Evolutionary conservation across 2,797 vertebrate species (phyloP).

Genomic region (Triplophysa bombifrons): DNA sequence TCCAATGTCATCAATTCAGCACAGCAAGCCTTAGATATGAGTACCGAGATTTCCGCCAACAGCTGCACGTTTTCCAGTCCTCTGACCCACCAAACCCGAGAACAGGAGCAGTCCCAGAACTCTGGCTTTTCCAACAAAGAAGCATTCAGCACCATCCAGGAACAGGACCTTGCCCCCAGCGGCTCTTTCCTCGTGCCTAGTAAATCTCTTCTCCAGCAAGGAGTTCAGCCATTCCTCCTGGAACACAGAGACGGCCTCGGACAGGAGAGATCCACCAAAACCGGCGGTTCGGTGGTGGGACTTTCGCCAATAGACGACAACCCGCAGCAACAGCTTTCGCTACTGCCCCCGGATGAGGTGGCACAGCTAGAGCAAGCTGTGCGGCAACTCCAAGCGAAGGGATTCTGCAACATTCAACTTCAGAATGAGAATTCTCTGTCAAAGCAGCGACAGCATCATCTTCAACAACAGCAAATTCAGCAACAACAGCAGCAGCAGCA

Average conservation of each 20-base stretch:
- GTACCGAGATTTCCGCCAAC: slow-evolving; percentile 77
- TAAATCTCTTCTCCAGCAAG: slow-evolving; percentile 86
- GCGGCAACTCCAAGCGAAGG: slow-evolving; percentile 91
- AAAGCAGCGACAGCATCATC: slow-evolving; percentile 85
- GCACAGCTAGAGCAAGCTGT: slow-evolving; percentile 93
- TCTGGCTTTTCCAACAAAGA: slow-evolving; percentile 83
- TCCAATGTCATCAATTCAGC: slow-evolving; percentile 80
- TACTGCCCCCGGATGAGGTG: slow-evolving; percentile 86
- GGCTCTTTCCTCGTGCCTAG: slow-evolving; percentile 82
- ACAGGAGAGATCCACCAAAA: slow-evolving; percentile 79
- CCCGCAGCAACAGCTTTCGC: slow-evolving; percentile 80
- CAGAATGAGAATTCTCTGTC: slow-evolving; percentile 85
- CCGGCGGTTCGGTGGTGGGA: slow-evolving; percentile 78
- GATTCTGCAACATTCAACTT: slow-evolving; percentile 85
- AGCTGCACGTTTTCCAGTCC: slow-evolving; percentile 79
- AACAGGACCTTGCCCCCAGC: slow-evolving; percentile 85
- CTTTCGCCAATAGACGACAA: slow-evolving; percentile 83
- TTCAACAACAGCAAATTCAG: slow-evolving; percentile 81
- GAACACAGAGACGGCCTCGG: slow-evolving; percentile 80
- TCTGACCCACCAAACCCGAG: slow-evolving; percentile 81
- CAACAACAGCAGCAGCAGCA: slow-evolving; percentile 74
- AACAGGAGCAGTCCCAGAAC: slow-evolving; percentile 82
- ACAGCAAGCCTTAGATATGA: slow-evolving; percentile 83
- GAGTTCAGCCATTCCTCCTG: slow-evolving; percentile 81
- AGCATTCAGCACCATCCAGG: slow-evolving; percentile 85